Conservation (phyloP, 2,797 vertebrate genomes). For the Enteromius treurensis region DNA sequence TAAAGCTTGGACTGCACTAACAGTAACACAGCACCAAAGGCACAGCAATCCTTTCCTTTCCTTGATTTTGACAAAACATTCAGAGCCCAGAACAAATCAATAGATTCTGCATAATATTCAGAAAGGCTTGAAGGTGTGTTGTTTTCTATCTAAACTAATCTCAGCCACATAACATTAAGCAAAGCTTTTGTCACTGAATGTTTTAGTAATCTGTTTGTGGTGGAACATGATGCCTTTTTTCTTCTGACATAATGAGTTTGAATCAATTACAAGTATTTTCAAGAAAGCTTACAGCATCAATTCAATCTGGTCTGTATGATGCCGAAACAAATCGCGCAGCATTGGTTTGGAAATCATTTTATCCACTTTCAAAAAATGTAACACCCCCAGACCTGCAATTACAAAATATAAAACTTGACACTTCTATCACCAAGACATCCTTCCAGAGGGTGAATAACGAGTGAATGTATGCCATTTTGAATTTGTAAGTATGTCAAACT, state of each 20-base stretch:
- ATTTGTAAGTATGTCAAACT: conserved; percentile 30
- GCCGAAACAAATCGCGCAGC: conserved; percentile 24
- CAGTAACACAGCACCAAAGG: conserved; percentile 7
- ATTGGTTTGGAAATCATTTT: conserved; percentile 3
- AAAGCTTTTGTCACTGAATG: neutral
- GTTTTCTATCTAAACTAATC: conserved; percentile 1
- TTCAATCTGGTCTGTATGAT: conserved; percentile 15
- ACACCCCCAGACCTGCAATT: neutral
- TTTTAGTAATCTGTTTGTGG: neutral
- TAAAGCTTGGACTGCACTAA: neutral
- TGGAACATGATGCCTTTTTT: neutral
- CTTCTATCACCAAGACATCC: neutral
- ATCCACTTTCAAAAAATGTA: neutral
- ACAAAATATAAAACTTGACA: conserved; percentile 7
- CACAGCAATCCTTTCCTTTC: conserved; percentile 5
- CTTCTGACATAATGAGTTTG: neutral
- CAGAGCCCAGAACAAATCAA: neutral
- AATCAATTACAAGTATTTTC: conserved; percentile 12
- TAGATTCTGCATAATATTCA: neutral
- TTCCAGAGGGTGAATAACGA: conserved; percentile 1
- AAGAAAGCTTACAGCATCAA: conserved; percentile 29
- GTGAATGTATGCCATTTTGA: conserved; percentile 12
- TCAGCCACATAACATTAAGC: neutral
- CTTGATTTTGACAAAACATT: neutral
- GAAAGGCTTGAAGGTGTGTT: neutral